Conservation (phyloP, 1,140 invertebrate species). For the Berghia stephanieae region DNA sequence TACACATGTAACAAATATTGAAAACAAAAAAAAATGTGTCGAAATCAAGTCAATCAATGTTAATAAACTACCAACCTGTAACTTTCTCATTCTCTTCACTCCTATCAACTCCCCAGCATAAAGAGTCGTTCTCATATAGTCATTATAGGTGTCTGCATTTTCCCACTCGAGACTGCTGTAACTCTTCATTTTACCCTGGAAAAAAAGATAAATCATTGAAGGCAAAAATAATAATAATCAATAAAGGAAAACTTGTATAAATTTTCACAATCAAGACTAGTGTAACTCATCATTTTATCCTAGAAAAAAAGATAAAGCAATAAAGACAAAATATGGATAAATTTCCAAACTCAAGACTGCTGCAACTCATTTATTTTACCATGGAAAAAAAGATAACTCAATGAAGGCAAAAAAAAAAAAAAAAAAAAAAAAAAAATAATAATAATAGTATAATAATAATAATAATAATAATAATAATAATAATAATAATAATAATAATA, state of each 20-base stretch:
- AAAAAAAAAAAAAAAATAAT: no score
- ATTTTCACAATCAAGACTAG: no score
- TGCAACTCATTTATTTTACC: no score
- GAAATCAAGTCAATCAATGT: background rate
- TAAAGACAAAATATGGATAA: no score
- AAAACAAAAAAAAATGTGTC: conserved; percentile 32
- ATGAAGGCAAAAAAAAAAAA: no score
- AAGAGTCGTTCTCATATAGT: conserved; percentile 26
- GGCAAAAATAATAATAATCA: background rate
- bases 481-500: no score
- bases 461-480: no score
- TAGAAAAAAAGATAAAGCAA: no score
- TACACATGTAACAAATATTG: background rate
- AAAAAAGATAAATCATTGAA: background rate
- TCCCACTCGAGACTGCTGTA: conserved; percentile 43
- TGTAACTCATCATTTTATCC: no score
- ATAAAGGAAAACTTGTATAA: background rate
- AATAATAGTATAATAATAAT: no score
- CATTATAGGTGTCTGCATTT: conserved; percentile 35
- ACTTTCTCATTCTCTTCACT: conserved; percentile 51
- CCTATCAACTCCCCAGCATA: conserved; percentile 55
- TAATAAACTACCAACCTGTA: conserved; percentile 44
- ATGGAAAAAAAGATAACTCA: no score
- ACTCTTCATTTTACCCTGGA: conserved; percentile 49
- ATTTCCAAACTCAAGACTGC: no score